A percentile compares a stretch with the other conserved stretches of the same genome.
Conservation (phyloP, 2,888 invertebrate species). For the Trisateles emortualis region DNA sequence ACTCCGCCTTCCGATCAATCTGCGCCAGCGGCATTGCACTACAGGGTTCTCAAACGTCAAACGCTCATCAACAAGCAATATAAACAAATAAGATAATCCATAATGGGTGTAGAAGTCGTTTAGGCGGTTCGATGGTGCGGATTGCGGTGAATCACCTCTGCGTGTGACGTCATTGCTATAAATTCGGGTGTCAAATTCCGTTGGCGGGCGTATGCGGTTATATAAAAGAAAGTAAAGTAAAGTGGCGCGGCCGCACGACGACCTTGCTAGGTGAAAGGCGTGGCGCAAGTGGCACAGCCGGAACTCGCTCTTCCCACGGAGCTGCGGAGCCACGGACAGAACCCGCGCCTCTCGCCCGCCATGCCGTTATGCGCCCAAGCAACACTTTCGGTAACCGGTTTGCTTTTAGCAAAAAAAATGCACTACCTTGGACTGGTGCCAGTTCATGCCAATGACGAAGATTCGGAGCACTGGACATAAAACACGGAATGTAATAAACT, state of each 20-base stretch:
- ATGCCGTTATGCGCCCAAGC: constrained; percentile 57
- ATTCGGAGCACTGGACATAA: constrained; percentile 57
- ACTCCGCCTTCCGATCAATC: neutral
- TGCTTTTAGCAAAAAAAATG: constrained; percentile 66
- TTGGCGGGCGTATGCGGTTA: constrained; percentile 69
- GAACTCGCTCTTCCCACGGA: constrained; percentile 84
- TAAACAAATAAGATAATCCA: constrained; percentile 29
- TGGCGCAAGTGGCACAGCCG: constrained; percentile 83
- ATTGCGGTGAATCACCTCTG: constrained; percentile 72
- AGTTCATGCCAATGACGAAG: constrained; percentile 41
- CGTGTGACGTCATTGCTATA: constrained; percentile 77
- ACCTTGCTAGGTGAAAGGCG: constrained; percentile 86
- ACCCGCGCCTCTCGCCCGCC: constrained; percentile 69
- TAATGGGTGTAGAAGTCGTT: constrained; percentile 43
- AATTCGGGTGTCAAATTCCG: constrained; percentile 83
- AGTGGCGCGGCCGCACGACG: constrained; percentile 83
- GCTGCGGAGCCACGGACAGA: constrained; percentile 40
- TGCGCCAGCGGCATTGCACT: neutral
- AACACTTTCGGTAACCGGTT: constrained; percentile 77
- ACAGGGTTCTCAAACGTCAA: neutral
- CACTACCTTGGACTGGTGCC: constrained; percentile 61
- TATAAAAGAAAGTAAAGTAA: constrained; percentile 87
- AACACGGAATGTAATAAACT: constrained; percentile 57
- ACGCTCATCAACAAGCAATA: constrained; percentile 19
- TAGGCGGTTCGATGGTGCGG: constrained; percentile 42